Conservation (phyloP, 2,113 vertebrate genomes). For the Poeciliopsis retropinna region DNA sequence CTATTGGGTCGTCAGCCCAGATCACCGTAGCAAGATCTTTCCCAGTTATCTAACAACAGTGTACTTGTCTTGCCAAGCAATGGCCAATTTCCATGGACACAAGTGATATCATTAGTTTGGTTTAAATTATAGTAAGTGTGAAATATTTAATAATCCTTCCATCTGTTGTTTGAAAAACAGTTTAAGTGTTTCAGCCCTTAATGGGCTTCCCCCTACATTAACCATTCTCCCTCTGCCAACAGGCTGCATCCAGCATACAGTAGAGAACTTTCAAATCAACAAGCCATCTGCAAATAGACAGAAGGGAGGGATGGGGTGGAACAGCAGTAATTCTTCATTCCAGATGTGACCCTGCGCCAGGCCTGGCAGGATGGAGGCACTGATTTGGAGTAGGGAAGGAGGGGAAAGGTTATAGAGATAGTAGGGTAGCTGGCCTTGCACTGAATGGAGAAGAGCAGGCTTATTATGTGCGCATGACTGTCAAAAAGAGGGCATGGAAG, state of each 20-base stretch:
- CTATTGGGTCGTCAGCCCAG: conserved; percentile 15
- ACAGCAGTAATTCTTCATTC: conserved; percentile 84
- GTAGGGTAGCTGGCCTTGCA: conserved; percentile 29
- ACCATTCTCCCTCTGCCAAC: conserved; percentile 47
- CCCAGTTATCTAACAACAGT: conserved; percentile 16
- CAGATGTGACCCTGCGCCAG: conserved; percentile 90
- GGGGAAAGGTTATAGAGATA: conserved; percentile 35
- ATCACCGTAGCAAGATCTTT: not conserved
- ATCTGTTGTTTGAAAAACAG: conserved; percentile 84
- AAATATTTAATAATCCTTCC: conserved; percentile 78
- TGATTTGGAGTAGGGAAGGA: conserved; percentile 40
- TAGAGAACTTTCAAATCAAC: conserved; percentile 66
- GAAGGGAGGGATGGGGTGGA: conserved; percentile 56
- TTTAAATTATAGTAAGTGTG: conserved; percentile 44
- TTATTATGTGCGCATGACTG: conserved; percentile 48
- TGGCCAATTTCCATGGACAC: conserved; percentile 39
- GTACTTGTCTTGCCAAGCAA: conserved; percentile 15
- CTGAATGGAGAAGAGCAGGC: conserved; percentile 31
- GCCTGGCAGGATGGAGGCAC: conserved; percentile 59
- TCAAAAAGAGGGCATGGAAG: conserved; percentile 36
- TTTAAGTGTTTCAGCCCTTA: conserved; percentile 57
- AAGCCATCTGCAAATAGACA: conserved; percentile 73
- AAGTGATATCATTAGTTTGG: conserved; percentile 51
- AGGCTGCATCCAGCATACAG: conserved; percentile 75
- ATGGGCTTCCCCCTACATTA: conserved; percentile 26